Conservation (phyloP, 2,888 invertebrate genomes). For the Mechanitis mazaeus region DNA sequence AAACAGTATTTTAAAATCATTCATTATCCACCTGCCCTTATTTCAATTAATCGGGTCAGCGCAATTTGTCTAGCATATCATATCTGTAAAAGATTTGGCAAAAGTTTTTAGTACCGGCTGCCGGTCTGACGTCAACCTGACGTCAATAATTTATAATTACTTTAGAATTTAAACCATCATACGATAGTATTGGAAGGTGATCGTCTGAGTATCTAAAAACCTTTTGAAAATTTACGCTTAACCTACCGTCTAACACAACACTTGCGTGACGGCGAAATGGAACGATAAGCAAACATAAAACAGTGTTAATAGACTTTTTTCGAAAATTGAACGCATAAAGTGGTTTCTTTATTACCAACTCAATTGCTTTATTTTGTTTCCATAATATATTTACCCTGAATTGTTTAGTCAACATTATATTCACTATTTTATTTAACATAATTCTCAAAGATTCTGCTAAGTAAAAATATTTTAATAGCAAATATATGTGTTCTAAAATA, state of each 20-base stretch:
- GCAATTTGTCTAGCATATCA: too few relatives aligned
- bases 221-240: slow-evolving; percentile 46
- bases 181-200: slow-evolving; percentile 48
- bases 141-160: too few relatives aligned
- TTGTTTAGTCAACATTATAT: not conserved
- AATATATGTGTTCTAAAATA: too few relatives aligned
- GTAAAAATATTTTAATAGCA: too few relatives aligned
- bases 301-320: slow-evolving; percentile 31
- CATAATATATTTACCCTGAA: slow-evolving; percentile 1
- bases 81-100: too few relatives aligned
- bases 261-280: slow-evolving; percentile 45
- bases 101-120: too few relatives aligned
- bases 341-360: slow-evolving; percentile 17
- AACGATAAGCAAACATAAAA: slow-evolving; percentile 15
- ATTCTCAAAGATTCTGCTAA: too few relatives aligned
- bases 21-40: too few relatives aligned
- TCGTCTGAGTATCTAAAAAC: slow-evolving; percentile 51
- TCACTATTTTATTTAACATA: too few relatives aligned
- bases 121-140: too few relatives aligned
- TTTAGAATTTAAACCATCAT: slow-evolving; percentile 5
- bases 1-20: not conserved
- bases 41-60: too few relatives aligned
- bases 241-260: slow-evolving; percentile 36
- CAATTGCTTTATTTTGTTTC: slow-evolving; percentile 16
- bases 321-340: slow-evolving; percentile 21